These are phyloP conservation scores for Globia sparganii DNA, from an alignment of 2,888 invertebrate species.

Conservation along the genomic window DNA sequence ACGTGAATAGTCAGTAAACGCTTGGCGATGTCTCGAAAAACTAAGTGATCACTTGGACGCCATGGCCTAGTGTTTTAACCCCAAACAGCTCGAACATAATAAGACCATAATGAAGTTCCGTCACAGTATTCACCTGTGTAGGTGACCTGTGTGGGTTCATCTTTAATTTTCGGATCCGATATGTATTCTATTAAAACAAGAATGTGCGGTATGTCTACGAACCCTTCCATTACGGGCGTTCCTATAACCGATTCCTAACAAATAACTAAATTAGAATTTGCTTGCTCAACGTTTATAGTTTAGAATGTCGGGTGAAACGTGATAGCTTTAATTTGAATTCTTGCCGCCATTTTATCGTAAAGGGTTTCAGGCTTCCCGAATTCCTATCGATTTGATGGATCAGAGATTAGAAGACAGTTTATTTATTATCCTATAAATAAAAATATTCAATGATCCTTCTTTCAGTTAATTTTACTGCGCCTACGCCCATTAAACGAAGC, in stretches of 20 bases:
- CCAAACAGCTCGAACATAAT: neutral
- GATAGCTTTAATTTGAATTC: slow-evolving; percentile 59
- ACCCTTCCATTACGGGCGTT: slow-evolving; percentile 6
- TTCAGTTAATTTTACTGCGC: too few relatives aligned
- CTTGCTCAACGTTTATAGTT: slow-evolving; percentile 53
- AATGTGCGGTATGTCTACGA: slow-evolving; percentile 31
- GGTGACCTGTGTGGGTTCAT: too few relatives aligned
- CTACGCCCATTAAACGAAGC: too few relatives aligned
- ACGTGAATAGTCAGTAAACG: too few relatives aligned
- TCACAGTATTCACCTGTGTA: neutral
- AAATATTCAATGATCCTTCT: neutral
- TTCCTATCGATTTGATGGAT: slow-evolving; percentile 25
- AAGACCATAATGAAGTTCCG: neutral
- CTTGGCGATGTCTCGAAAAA: too few relatives aligned
- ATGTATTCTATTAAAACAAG: slow-evolving; percentile 26
- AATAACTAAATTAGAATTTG: slow-evolving; percentile 60
- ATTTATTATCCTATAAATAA: neutral
- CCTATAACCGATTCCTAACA: slow-evolving; percentile 37
- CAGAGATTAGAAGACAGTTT: neutral
- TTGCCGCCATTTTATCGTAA: slow-evolving; percentile 42
- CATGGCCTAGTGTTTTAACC: too few relatives aligned
- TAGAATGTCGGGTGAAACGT: slow-evolving; percentile 41
- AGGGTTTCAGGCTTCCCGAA: slow-evolving; percentile 10
- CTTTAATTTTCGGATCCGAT: slow-evolving; percentile 5
- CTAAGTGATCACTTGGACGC: too few relatives aligned